Evolutionary conservation across 1,140 invertebrate species (phyloP).

Genomic region (Anoplophora glabripennis): DNA sequence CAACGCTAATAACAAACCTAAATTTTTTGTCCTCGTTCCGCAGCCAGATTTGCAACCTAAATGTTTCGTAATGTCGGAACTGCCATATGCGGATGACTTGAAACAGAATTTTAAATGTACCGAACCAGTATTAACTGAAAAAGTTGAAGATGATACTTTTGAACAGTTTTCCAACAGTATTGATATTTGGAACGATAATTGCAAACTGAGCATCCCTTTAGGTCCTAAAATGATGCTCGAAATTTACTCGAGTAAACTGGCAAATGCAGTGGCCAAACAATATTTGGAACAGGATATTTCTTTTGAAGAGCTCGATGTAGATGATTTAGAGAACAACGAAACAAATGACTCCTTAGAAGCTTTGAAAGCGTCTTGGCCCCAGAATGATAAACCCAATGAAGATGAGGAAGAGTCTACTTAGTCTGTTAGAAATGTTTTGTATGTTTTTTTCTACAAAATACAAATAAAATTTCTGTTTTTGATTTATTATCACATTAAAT

Average conservation of each 20-base stretch:
- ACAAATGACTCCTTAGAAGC: not conserved
- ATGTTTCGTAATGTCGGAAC: slow-evolving; percentile 18
- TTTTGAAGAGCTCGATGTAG: not conserved
- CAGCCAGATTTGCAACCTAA: slow-evolving; percentile 16
- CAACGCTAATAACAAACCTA: slow-evolving; percentile 21
- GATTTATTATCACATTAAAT: no score
- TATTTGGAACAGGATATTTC: slow-evolving; percentile 3
- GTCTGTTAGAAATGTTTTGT: no score
- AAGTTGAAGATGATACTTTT: slow-evolving; percentile 11
- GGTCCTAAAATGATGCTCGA: slow-evolving; percentile 25
- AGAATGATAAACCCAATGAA: not conserved
- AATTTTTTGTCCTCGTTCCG: slow-evolving; percentile 27
- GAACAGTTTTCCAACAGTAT: slow-evolving; percentile 25
- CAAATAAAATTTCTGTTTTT: no score
- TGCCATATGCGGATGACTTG: slow-evolving; percentile 29
- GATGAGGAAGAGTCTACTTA: no score
- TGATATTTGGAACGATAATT: slow-evolving; percentile 9
- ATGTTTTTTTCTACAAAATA: no score
- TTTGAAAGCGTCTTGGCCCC: slow-evolving; percentile 1
- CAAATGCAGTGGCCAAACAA: not conserved
- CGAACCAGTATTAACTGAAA: slow-evolving; percentile 4
- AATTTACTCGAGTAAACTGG: not conserved
- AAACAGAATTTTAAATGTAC: slow-evolving; percentile 6
- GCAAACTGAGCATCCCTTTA: slow-evolving; percentile 17
- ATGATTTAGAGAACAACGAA: slow-evolving; percentile 1